Evolutionary conservation across 2,113 vertebrate species (phyloP), one percentile per base, ranked within the genome.

Genomic region (Uria aalge): DNA sequence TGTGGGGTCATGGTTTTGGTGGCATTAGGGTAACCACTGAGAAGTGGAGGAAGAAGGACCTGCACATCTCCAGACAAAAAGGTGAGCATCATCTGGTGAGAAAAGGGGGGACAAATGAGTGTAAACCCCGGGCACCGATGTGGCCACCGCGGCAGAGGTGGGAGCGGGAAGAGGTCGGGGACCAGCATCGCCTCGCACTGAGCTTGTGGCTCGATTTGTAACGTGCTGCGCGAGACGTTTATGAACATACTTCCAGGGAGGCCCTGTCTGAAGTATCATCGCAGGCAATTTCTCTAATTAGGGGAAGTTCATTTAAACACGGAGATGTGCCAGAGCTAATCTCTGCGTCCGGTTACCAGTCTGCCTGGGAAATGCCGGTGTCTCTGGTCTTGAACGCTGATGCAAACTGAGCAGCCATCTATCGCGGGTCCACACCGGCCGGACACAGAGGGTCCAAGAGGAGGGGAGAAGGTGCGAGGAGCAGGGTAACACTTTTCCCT

Each of bases 361-460:
- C 27, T 66, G 69, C 53, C 69, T 43, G 52, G 76, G 73, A 86
- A 81, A 47, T 23, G 43, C 43, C 0, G 0, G 45, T 7, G 19
- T 47, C 73, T 74, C 26, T 34, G 21, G 86, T 53, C 53, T 91
- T 1, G 64, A 52, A 4, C 0, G 0, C 20, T 15, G 64, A 63
- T 41, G 59, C 64, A 43, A 32, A 36, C 10, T 4, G 56, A 74
- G 73, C 56, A 40, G n/a, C 55, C 82, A 34, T 62, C 89, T 83
- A 75, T 5, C 5, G 2, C 1, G 0, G 40, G 41, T 32, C 12
- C 66, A 8, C 38, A 2, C 3, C 1, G 2, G 48, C 59, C 0
- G 0, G 52, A 13, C 60, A 45, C 3, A 1, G 53, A 19, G 12
- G 2, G 5, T 15, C 3, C 0, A 52, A 14, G 45, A 15, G n/a